Evolutionary conservation across 2,113 vertebrate species (phyloP).

Genomic region (Bettongia penicillata): DNA sequence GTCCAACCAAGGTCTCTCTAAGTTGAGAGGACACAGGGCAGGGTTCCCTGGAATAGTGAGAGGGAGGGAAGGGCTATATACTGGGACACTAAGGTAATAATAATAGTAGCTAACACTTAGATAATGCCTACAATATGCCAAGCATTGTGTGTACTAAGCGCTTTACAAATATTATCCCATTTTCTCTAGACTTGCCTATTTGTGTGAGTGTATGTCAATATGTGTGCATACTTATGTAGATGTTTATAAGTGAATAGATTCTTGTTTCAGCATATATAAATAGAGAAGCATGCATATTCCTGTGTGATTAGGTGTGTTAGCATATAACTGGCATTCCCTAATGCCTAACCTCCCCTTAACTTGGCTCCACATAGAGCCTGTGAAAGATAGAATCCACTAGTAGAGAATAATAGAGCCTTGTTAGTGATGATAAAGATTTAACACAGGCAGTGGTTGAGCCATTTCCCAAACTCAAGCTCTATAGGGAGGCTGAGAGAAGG

Average conservation of each 20-base stretch:
- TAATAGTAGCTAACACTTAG: not conserved
- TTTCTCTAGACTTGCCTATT: not conserved
- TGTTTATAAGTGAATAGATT: not conserved
- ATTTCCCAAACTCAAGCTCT: not conserved
- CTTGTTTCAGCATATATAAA: not conserved
- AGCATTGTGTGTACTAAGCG: not conserved
- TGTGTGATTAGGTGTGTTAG: not conserved
- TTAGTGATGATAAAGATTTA: not conserved
- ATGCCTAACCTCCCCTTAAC: not conserved
- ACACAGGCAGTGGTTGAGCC: not conserved
- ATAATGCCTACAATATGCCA: not conserved
- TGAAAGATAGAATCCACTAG: not conserved
- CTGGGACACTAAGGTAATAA: not conserved
- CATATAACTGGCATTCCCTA: not conserved
- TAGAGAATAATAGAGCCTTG: not conserved
- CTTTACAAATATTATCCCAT: not conserved
- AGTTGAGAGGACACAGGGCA: not conserved
- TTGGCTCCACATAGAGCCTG: not conserved
- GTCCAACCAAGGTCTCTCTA: not conserved
- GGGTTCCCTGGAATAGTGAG: not conserved
- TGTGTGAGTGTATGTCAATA: not conserved
- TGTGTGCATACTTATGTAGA: not conserved
- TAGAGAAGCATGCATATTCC: not conserved
- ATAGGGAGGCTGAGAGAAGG: not conserved
- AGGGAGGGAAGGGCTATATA: not conserved